Evolutionary conservation across 2,888 invertebrate species (phyloP).

Genomic region (Zhengitettix transpicula): DNA sequence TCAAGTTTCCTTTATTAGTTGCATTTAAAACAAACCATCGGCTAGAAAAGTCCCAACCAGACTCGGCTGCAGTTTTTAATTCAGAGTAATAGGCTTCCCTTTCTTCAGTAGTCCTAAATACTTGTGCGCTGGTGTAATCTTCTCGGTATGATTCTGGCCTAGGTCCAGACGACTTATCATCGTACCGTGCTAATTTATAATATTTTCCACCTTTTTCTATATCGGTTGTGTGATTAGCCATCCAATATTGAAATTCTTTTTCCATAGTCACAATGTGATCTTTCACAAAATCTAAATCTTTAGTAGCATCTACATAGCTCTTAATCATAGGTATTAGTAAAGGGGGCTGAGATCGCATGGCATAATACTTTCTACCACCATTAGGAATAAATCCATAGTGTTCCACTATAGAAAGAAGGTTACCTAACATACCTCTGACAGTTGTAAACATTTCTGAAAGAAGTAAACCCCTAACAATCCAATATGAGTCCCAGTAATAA

Average conservation of each 20-base stretch:
- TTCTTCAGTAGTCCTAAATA: conserved; percentile 22
- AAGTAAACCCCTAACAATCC: conserved; percentile 67
- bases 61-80: conserved; percentile 80
- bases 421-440: conserved; percentile 56
- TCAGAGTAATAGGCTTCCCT: conserved; percentile 50
- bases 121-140: conserved; percentile 36
- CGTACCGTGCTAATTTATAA: conserved; percentile 53
- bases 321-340: conserved; percentile 53
- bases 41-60: conserved; percentile 91
- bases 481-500: conserved; percentile 81
- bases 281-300: conserved; percentile 44
- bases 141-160: conserved; percentile 79
- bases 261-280: conserved; percentile 48
- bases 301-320: conserved; percentile 45
- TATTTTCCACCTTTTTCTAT: conserved; percentile 43
- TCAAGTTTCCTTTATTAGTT: conserved; percentile 49
- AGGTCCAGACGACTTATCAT: conserved; percentile 59
- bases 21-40: conserved; percentile 65
- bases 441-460: conserved; percentile 59
- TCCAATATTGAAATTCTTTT: conserved; percentile 71
- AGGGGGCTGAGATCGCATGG: conserved; percentile 53
- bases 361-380: conserved; percentile 66
- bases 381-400: conserved; percentile 59
- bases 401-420: conserved; percentile 52
- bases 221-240: conserved; percentile 48